These are phyloP conservation scores for Actinia equina DNA, from an alignment of 64 coral and sea anemone species.

Conservation along the genomic window DNA sequence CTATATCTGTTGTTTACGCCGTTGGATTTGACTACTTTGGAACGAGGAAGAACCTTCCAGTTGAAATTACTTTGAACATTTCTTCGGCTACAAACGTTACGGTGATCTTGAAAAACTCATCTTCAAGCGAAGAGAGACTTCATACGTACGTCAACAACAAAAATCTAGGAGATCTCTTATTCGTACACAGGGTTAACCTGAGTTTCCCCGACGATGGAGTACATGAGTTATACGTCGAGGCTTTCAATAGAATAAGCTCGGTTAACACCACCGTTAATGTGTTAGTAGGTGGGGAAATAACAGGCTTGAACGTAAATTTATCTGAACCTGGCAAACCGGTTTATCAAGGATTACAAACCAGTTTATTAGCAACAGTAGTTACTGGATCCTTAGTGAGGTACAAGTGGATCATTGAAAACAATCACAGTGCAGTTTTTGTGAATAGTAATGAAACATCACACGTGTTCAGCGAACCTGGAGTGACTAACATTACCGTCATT, in stretches of 20 bases:
- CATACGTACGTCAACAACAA: not conserved
- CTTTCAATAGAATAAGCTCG: constrained; percentile 61
- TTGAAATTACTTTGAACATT: constrained; percentile 46
- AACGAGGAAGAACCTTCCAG: not conserved
- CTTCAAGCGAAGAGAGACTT: not conserved
- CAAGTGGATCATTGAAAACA: constrained; percentile 67
- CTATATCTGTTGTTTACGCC: constrained; percentile 37
- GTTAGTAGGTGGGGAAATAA: constrained; percentile 23
- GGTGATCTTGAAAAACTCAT: constrained; percentile 26
- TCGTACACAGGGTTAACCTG: constrained; percentile 5
- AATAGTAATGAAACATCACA: constrained; percentile 31
- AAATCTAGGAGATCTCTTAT: not conserved
- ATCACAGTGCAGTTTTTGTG: constrained; percentile 10
- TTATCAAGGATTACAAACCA: constrained; percentile 42
- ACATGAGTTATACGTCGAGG: constrained; percentile 51
- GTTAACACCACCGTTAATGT: constrained; percentile 42
- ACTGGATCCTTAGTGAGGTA: constrained; percentile 38
- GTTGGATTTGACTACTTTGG: constrained; percentile 60
- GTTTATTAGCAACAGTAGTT: constrained; percentile 28
- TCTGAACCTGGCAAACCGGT: constrained; percentile 6
- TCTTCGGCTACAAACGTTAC: constrained; percentile 54
- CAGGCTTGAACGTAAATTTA: constrained; percentile 36
- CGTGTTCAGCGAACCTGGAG: constrained; percentile 27
- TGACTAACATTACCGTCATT: constrained; percentile 59
- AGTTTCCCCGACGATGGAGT: constrained; percentile 13